Percentiles rank a stretch among this genome's conserved stretches.
Evolutionary conservation across 2,113 vertebrate species (phyloP).

Genomic region (Macrotis lagotis): DNA sequence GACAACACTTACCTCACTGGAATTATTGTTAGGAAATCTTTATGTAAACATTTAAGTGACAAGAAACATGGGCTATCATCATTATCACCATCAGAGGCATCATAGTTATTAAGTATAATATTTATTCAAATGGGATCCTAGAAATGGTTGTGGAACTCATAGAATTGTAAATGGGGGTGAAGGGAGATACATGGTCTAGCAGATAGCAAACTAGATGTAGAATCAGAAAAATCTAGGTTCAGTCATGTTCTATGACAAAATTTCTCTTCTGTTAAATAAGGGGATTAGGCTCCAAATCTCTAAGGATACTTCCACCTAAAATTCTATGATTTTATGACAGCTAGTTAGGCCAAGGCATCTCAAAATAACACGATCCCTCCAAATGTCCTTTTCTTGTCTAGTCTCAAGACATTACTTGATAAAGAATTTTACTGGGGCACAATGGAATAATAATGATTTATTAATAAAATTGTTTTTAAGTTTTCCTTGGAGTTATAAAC

Average conservation of each 20-base stretch:
- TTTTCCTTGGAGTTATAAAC: background rate
- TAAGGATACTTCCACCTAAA: too few species aligned
- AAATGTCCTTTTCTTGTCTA: background rate
- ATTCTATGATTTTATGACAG: background rate
- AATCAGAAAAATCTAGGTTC: background rate
- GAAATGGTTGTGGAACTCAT: background rate
- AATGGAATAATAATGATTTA: background rate
- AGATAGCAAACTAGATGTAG: background rate
- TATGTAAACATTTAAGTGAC: background rate
- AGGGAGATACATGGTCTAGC: too few species aligned
- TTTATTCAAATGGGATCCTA: background rate
- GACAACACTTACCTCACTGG: background rate
- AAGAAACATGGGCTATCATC: background rate
- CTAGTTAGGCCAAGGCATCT: background rate
- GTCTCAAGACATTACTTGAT: background rate
- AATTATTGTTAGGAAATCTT: too few species aligned
- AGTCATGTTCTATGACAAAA: too few species aligned
- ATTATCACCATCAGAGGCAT: background rate
- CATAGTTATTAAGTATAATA: background rate
- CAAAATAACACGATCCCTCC: background rate
- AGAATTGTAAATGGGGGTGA: background rate
- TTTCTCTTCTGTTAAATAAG: background rate
- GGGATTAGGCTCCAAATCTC: background rate
- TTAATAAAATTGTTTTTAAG: background rate
- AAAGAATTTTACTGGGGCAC: background rate